Evolutionary conservation across 2,888 invertebrate species (phyloP), one percentile per base, ranked within the genome.

Genomic region (Drymonia ruficornis): DNA sequence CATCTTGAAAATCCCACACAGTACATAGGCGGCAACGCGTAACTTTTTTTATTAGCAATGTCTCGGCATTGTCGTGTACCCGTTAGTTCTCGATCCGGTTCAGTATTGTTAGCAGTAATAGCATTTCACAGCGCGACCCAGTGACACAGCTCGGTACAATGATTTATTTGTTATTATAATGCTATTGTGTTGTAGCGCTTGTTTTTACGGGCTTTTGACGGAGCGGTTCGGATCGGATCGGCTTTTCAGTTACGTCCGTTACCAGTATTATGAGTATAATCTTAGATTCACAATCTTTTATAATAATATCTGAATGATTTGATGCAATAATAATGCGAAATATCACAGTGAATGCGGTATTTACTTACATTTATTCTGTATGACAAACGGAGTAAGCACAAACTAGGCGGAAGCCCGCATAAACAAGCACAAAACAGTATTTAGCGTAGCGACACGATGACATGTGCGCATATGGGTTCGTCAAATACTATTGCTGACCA

Each of bases 141-240:
- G 65, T 75, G 70, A 72, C 80, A 76, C 72, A 69, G 67, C 70
- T 62, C 64, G 73, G 72, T 72, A 72, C 69, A 74, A 72, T 63
- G 59, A 67, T 61, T 63, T 63, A 65, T 61, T 70, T 65, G 55
- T 59, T 66, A 69, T 57, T 64, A 47, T 65, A 61, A 66, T 63
- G 50, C 62, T 58, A 61, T 58, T 59, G 52, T 56, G 13, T 49
- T 45, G n/a, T 28, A 46, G 36, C 40, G 23, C 55, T 56, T 54
- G 46, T 49, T 53, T 50, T 52, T 47, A 51, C 51, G 34, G 44
- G 8, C 45, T 9, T 16, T 48, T 49, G 34, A 38, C 16, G 23
- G 29, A 52, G 49, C 28, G n/a, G 19, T n/a, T 45, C 28, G 18
- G 28, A 28, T 45, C 28, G 1, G n/a, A 28, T 28, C 40, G 40